phyloP scores from a whole-genome alignment of 2,888 invertebrate species.

The Endotricha flammealis region DNA sequence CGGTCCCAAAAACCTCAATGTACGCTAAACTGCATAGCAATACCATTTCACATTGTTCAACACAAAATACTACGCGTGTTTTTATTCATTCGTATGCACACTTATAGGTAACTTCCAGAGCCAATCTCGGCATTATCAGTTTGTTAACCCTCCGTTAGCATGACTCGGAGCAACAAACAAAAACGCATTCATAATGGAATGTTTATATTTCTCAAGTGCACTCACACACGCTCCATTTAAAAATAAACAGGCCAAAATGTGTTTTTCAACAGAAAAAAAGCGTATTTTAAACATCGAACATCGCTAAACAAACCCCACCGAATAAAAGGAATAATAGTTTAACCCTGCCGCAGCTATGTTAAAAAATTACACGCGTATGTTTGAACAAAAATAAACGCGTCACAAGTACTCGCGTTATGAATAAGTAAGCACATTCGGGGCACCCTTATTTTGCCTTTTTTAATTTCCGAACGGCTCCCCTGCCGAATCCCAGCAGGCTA shows the following conservation, averaged over 20 bases:
- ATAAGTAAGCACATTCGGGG: conserved; percentile 56
- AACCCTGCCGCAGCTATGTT: conserved; percentile 23
- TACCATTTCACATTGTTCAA: too few species aligned
- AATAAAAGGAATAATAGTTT: conserved; percentile 35
- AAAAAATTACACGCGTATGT: conserved; percentile 29
- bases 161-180: conserved; percentile 46
- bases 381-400: conserved; percentile 54
- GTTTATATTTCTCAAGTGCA: conserved; percentile 52
- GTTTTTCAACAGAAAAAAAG: conserved; percentile 47
- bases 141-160: conserved; percentile 47
- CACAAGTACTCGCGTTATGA: conserved; percentile 49
- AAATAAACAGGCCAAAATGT: conserved; percentile 66
- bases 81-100: too few species aligned
- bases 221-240: conserved; percentile 56
- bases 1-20: too few species aligned
- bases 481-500: conserved; percentile 62
- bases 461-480: conserved; percentile 56
- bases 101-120: too few species aligned
- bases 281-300: conserved; percentile 38
- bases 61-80: too few species aligned
- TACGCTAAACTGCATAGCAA: too few species aligned
- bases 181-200: conserved; percentile 40
- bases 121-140: conserved; percentile 19
- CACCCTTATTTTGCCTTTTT: conserved; percentile 50
- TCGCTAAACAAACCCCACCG: conserved; percentile 32